Evolutionary conservation across 2,888 invertebrate species (phyloP), one percentile per base, ranked within the genome.

Genomic region (Dicranocentrus wangi): DNA sequence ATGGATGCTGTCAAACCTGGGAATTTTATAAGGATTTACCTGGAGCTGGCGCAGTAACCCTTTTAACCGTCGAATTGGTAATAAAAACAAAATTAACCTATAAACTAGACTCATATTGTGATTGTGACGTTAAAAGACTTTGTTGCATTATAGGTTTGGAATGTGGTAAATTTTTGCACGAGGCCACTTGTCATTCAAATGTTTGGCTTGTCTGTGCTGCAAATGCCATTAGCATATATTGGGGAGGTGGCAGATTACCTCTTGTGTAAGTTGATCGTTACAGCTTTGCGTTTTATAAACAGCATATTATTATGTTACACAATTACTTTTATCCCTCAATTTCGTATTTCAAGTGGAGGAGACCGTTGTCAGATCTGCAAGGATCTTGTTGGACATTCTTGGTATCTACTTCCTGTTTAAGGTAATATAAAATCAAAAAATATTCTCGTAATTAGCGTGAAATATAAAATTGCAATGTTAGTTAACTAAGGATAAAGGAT

Each of bases 1-100:
- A 32, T 60, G 83, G 83, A 23, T 47, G 55, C 32, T 66, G 32
- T 7, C 81, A 83, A 61, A 42, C 73, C 1, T 79, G 65, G 81
- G 76, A 66, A 19, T 82, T 75, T 66, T 81, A 69, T n/a, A 78
- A 79, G 42, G 83, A 83, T 21, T 79, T 81, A 8, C 83, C 83
- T n/a, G 78, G 81, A 19, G 79, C 66, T 28, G 83, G 79, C 19
- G 81, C 78, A 2, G 60, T 66, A 2, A 71, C 81, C 17, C 25
- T 82, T 28, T 60, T 83, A 17, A 82, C 81, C 8, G 60, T 75
- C 13, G 83, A 83, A 79, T 5, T 71, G 68, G 83, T 83, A 71
- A 47, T n/a, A n/a, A n/a, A n/a, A n/a, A n/a, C n/a, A n/a, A n/a
- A n/a, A n/a, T n/a, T n/a, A n/a, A n/a, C n/a, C n/a, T n/a, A n/a